Base-by-base conservation (phyloP, 2,797 vertebrate species). In the Knipowitschia caucasica region DNA sequence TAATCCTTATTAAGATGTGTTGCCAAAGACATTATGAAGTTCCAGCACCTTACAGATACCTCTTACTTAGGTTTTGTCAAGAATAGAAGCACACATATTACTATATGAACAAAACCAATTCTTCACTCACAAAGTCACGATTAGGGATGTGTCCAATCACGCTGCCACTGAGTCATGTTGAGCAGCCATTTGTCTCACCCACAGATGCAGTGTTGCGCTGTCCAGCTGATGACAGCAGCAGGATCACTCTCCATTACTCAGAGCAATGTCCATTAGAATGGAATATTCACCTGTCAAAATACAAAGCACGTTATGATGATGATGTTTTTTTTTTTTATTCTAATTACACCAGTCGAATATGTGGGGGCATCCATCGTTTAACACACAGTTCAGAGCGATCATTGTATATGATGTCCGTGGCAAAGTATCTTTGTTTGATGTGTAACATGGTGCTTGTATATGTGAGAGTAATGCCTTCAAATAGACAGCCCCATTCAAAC, bases 31-130 rank as follows among this genome's bases (percentile, higher is more conserved):
- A 56, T 86, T 86, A 87, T 80, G 73, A 71, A 59, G 84, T 89
- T 90, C 85, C 86, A 79, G 88, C 74, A 88, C 86, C 88, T 89
- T 90, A 84, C 85, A 71, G 82, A 61, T 75, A 84, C 73, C 81
- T 86, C 77, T 71, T 68, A 85, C 85, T 86, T 86, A 85, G 68
- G 75, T 78, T 80, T 78, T 74, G 77, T 78, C 81, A 82, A 78
- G 75, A 83, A 82, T 80, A 82, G 83, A 85, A 81, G 86, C 77
- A 78, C 78, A 80, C 75, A 74, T 81, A 80, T 77, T 73, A 63
- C 75, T 80, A 79, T 84, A 83, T 77, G 72, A 78, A 75, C 85
- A 77, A 82, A 85, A 81, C 80, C 75, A n/a, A 78, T 86, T 85
- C 66, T 81, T 90, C 83, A 86, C 65, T 68, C 82, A 60, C 56